A percentile compares a stretch with the other conserved stretches of the same genome.
Conservation (phyloP, 2,888 invertebrate genomes). For the Blomia tropicalis region DNA sequence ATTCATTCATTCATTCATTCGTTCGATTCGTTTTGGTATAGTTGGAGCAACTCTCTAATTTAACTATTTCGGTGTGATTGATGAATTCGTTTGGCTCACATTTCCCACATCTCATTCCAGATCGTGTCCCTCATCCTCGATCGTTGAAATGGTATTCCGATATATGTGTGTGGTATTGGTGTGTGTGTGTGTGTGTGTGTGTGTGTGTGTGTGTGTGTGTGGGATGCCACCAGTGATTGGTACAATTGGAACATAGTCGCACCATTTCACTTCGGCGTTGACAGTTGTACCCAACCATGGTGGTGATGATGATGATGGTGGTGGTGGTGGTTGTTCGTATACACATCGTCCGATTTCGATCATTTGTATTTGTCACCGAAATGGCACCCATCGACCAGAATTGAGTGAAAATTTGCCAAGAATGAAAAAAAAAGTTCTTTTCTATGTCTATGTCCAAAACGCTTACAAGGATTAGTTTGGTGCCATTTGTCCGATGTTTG, state of each 20-base stretch:
- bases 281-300: too few relatives aligned
- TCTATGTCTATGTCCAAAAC: background rate
- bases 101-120: background rate
- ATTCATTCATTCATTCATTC: background rate
- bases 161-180: too few relatives aligned
- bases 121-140: background rate
- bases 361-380: constrained; percentile 11
- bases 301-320: too few relatives aligned
- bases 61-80: constrained; percentile 13
- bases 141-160: too few relatives aligned
- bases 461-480: background rate
- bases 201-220: background rate
- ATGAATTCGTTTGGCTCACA: constrained; percentile 6
- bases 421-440: background rate
- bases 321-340: too few relatives aligned
- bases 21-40: background rate
- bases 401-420: constrained; percentile 4
- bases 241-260: constrained; percentile 1
- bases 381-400: background rate
- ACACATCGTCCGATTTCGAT: background rate
- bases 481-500: background rate
- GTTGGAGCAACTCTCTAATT: constrained; percentile 7
- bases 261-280: background rate
- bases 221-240: constrained; percentile 5
- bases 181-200: too few relatives aligned